Percentiles rank a stretch among this genome's conserved stretches.
These are phyloP conservation scores for Drosophila virilis DNA, from an alignment of 1,140 invertebrate genomes.

Conservation along the genomic window DNA sequence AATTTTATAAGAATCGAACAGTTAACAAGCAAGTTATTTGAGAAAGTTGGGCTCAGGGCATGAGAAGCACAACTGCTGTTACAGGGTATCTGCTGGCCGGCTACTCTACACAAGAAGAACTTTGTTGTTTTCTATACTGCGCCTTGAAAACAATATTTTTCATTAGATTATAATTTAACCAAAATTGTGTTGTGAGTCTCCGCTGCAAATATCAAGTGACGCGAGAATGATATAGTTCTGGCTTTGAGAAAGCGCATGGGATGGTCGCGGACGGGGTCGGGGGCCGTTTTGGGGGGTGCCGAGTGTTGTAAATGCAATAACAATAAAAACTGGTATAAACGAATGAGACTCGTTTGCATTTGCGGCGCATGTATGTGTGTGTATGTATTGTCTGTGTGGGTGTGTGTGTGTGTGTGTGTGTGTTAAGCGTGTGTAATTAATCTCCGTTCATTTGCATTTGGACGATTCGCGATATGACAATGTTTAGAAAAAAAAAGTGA, in stretches of 20 bases:
- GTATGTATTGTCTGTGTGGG: neutral
- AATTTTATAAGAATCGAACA: no score
- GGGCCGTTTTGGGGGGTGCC: neutral
- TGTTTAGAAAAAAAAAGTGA: slow-evolving; percentile 24
- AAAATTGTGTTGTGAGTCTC: slow-evolving; percentile 40
- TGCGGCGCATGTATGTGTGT: neutral
- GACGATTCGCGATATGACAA: slow-evolving; percentile 16
- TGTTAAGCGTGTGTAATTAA: slow-evolving; percentile 58
- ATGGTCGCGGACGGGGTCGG: neutral
- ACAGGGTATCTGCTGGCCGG: neutral
- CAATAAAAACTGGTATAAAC: slow-evolving; percentile 72
- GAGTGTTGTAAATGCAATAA: slow-evolving; percentile 65
- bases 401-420: neutral
- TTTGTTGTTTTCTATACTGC: slow-evolving; percentile 10
- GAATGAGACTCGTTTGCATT: slow-evolving; percentile 40
- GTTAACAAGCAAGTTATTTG: no score
- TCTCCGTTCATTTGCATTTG: slow-evolving; percentile 69
- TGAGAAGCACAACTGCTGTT: neutral
- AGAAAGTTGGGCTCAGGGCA: no score
- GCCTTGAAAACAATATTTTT: slow-evolving; percentile 47
- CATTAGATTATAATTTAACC: slow-evolving; percentile 49
- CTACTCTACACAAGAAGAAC: no score
- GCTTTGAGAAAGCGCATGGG: slow-evolving; percentile 4
- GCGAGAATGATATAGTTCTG: slow-evolving; percentile 27
- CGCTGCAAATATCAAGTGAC: slow-evolving; percentile 49